These are phyloP conservation scores for Nestor notabilis DNA, from an alignment of 2,113 vertebrate species.

Conservation along the genomic window DNA sequence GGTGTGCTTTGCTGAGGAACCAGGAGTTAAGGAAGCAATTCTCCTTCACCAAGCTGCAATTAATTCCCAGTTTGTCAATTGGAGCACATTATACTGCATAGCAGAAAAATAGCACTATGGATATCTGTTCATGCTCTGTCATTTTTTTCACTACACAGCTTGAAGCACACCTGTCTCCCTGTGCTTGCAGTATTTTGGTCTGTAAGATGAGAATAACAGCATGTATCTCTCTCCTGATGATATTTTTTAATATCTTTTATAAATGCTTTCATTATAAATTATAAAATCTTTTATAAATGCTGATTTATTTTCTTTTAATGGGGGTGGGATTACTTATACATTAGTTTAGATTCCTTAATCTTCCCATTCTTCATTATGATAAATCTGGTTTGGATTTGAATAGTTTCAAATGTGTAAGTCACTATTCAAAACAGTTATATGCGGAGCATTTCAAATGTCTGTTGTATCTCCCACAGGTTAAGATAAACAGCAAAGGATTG, in stretches of 20 bases:
- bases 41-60: neutral
- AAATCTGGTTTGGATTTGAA: neutral
- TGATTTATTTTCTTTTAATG: neutral
- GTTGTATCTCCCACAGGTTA: slow-evolving; percentile 78
- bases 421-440: neutral
- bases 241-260: neutral
- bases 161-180: neutral
- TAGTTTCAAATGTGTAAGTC: neutral
- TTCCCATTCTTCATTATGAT: neutral
- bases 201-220: neutral
- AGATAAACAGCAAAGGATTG: slow-evolving; percentile 93
- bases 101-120: neutral
- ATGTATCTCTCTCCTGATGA: neutral
- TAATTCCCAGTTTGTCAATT: neutral
- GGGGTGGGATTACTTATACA: neutral
- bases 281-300: neutral
- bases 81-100: neutral
- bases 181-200: neutral
- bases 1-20: neutral
- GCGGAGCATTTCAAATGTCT: neutral
- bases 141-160: neutral
- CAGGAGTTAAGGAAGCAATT: neutral
- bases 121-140: neutral
- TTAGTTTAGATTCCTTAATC: neutral
- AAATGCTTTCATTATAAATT: no score